These are phyloP conservation scores for Melanotaenia trifasciata DNA, from an alignment of 2,797 vertebrate species.

Conservation along the genomic window DNA sequence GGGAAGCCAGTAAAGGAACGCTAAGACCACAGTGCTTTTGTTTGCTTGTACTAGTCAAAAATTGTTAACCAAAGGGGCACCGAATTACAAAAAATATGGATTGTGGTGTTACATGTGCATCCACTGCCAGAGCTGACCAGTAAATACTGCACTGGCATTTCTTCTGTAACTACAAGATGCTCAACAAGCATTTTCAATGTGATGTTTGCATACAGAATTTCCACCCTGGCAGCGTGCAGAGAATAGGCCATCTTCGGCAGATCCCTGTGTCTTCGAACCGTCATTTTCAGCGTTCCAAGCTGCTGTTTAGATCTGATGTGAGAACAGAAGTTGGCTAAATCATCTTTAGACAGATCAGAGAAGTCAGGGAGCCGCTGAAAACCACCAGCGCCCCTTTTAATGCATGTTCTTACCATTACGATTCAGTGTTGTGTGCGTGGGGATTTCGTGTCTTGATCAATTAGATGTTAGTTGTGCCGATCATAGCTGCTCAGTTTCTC, in stretches of 20 bases:
- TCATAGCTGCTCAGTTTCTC: neutral
- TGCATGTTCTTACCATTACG: neutral
- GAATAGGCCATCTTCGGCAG: neutral
- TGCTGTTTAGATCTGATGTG: constrained; percentile 10
- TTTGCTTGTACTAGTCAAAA: too few relatives aligned
- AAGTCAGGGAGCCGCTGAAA: too few relatives aligned
- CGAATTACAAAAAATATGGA: too few relatives aligned
- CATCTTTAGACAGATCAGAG: neutral
- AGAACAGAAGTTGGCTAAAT: constrained; percentile 7
- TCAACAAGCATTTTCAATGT: neutral
- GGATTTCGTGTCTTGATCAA: neutral
- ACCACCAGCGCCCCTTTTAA: too few relatives aligned
- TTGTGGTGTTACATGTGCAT: too few relatives aligned
- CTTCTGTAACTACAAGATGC: neutral
- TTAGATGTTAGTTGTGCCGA: neutral
- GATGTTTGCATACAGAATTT: neutral
- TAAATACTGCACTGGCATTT: too few relatives aligned
- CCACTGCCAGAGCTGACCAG: too few relatives aligned
- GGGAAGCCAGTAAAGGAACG: too few relatives aligned
- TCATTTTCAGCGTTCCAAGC: constrained; percentile 4
- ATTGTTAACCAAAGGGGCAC: too few relatives aligned
- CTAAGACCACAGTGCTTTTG: too few relatives aligned
- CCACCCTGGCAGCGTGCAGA: neutral
- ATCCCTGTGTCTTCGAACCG: constrained; percentile 3
- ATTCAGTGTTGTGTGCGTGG: neutral